Base-by-base conservation (phyloP, 2,113 vertebrate genomes). In the Callithrix jacchus region DNA sequence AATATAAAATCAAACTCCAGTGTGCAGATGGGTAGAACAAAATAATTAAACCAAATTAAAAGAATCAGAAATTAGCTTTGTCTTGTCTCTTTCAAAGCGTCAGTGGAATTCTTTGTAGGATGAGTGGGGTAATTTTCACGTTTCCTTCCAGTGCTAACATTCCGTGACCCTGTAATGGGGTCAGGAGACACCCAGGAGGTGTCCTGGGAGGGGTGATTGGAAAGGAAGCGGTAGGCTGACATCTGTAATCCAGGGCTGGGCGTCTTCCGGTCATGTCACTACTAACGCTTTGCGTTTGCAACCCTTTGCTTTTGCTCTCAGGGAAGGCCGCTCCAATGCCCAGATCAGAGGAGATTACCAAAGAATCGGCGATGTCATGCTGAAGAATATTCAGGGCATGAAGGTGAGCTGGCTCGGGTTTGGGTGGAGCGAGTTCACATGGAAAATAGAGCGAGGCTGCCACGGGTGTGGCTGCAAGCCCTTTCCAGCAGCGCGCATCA, bases 311-410 rank as follows among this genome's bases (percentile, higher is more conserved):
- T 82, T 93, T 97, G 76, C 84, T 97, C 77, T 93, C 98, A 99
- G 99, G 99, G 99, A 99, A 99, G 99, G 99, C 92, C 99, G 99
- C 35, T 99, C 99, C 32, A 99, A 99, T 74, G 99, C 99, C 79
- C 99, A 99, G 97, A 98, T 99, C 97, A 99, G 99, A 98, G 99
- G 99, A 97, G 99, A 99, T 98, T 99, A 99, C 98, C 99, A 99
- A 98, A 99, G 99, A 98, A 99, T 99, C 21, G 99, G 99, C 35
- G 99, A 99, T 68, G 98, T 99, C 95, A 99, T 99, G 99, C 98
- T 99, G 87, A 99, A 99, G 98, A 99, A 99, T 97, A 98, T 99
- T 45, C 99, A 99, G 98, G 98, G 96, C 83, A 98, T 99, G 98
- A 99, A 99, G 99, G 99, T 99, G 98, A 97, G 98, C 27, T 40